Evolutionary conservation across 2,113 vertebrate genomes (phyloP), one percentile per base, ranked within the genome.

Genomic region (Cebidichthys violaceus): DNA sequence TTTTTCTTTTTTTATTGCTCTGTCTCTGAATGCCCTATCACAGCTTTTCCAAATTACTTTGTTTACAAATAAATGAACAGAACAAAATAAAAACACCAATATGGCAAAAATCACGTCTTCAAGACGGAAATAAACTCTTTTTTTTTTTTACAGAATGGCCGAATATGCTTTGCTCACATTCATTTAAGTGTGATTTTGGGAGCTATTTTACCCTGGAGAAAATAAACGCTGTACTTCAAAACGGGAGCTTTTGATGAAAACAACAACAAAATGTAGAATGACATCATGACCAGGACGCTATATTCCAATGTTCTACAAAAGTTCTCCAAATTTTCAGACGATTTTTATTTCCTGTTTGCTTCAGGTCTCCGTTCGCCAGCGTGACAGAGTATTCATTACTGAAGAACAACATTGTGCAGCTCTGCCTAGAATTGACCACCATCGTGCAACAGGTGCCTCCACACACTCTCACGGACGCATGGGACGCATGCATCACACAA

Each of bases 401-500:
- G 93, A 99, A 98, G 96, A 98, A 96, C 93, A 97, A 99, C 91
- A 97, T 99, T 74, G 97, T 97, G 93, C 97, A 98, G 94, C 95
- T 97, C 94, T 98, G 97, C 95, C 94, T 97, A 92, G 97, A 98
- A 94, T 92, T 99, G 88, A 98, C 96, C 81, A 96, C 97, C 90
- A 97, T 98, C 67, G 97, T 97, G 90, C 97, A 99, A 94, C 97
- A 97, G 97, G 97, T 98, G 94, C 37, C 27, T 68, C 64, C 57
- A 57, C 33, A 61, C 24, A 52, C 57, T 74, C 70, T 4, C 41
- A 27, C 20, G 27, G 4, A 60, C 27, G 31, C 65, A 43, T 14
- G 61, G 9, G 6, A 37, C 13, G 15, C 31, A 69, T 50, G 27
- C 15, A 17, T 52, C n/a, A 43, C 17, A 66, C 33, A 37, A 11